Evolutionary conservation across 2,888 invertebrate species (phyloP).

Genomic region (Melanostoma mellinum): DNA sequence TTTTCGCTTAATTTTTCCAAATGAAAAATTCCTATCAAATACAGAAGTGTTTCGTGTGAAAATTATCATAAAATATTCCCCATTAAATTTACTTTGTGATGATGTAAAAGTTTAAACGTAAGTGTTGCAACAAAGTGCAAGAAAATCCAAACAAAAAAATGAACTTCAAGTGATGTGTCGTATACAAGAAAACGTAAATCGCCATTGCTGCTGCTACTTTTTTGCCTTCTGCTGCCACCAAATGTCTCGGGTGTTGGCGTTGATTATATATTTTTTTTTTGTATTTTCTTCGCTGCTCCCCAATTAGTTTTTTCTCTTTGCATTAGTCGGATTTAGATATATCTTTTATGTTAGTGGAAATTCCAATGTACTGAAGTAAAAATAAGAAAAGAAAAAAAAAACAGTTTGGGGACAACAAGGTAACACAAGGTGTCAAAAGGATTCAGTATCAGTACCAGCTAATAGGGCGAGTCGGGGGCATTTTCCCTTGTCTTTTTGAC

Average conservation of each 20-base stretch:
- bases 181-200: constrained; percentile 68
- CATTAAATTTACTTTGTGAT: constrained; percentile 46
- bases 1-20: constrained; percentile 64
- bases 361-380: no score
- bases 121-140: constrained; percentile 47
- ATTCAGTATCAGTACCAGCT: no score
- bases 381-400: no score
- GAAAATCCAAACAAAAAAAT: constrained; percentile 45
- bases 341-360: no score
- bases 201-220: constrained; percentile 71
- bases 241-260: constrained; percentile 76
- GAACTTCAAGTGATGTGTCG: constrained; percentile 64
- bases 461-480: no score
- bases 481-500: no score
- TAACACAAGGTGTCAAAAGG: no score
- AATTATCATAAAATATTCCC: constrained; percentile 38
- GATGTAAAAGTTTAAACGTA: constrained; percentile 59
- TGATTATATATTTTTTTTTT: constrained; percentile 59
- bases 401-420: no score
- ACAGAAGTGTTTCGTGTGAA: constrained; percentile 59
- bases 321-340: no score
- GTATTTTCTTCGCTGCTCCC: constrained; percentile 34
- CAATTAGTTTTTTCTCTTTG: constrained; percentile 27
- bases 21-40: constrained; percentile 63
- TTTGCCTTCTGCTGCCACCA: constrained; percentile 54